Evolutionary conservation across 2,113 vertebrate species (phyloP).

Genomic region (Dromiciops gliroides): DNA sequence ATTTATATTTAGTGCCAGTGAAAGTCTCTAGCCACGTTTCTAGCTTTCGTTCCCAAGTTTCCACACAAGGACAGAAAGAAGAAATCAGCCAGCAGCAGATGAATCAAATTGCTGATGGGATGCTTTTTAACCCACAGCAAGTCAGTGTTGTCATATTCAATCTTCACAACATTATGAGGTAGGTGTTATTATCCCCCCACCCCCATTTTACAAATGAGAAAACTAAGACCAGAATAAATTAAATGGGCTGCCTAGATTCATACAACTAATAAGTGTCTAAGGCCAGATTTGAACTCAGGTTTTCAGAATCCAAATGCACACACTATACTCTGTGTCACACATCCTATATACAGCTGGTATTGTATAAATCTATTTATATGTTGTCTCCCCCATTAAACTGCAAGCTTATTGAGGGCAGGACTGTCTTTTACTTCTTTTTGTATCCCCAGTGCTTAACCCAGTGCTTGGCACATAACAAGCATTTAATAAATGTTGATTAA

Average conservation of each 20-base stretch:
- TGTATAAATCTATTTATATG: background rate
- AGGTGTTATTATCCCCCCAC: background rate
- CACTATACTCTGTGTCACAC: background rate
- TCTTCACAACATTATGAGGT: background rate
- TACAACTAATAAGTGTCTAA: background rate
- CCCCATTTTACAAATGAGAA: background rate
- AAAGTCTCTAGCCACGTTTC: background rate
- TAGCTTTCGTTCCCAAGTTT: background rate
- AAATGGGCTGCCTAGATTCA: background rate
- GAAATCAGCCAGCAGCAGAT: background rate
- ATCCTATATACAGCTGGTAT: background rate
- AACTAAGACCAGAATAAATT: background rate
- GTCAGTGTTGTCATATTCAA: background rate
- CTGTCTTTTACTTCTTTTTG: background rate
- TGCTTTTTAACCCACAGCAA: background rate
- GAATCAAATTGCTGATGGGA: background rate
- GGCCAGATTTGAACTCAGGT: background rate
- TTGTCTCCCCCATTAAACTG: background rate
- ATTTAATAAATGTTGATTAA: background rate
- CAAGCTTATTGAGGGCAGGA: background rate
- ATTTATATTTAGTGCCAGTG: background rate
- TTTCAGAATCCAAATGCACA: background rate
- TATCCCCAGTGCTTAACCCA: background rate
- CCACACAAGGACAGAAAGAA: background rate
- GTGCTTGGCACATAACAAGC: background rate